Conservation (phyloP, 2,797 vertebrate species). For the Characodon lateralis region DNA sequence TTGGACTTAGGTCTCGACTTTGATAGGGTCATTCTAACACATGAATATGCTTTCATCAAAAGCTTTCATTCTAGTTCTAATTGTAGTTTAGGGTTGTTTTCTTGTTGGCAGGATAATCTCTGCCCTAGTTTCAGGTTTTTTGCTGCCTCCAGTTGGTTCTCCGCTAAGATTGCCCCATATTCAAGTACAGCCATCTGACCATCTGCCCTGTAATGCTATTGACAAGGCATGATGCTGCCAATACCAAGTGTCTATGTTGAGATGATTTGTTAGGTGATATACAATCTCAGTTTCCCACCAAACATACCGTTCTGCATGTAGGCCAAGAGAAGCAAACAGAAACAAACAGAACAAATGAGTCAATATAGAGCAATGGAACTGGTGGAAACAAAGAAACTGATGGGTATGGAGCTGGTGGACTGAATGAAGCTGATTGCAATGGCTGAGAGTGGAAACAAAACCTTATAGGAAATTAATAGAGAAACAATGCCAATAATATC, state of each 20-base stretch:
- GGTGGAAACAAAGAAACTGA: no score
- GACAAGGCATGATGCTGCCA: neutral
- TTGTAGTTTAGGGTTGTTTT: neutral
- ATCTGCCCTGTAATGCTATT: neutral
- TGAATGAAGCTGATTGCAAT: no score
- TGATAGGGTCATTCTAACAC: neutral
- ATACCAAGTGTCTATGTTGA: neutral
- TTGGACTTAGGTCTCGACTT: neutral
- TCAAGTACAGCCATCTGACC: neutral
- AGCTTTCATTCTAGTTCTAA: no score
- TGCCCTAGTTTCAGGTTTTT: neutral
- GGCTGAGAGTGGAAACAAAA: no score
- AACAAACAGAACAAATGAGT: no score
- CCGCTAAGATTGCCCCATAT: neutral
- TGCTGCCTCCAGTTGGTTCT: no score
- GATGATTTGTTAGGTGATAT: neutral
- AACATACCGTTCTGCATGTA: neutral
- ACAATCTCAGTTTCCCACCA: neutral
- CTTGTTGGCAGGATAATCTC: neutral
- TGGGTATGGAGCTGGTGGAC: no score
- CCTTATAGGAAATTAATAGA: no score
- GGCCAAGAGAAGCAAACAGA: no score
- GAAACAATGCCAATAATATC: no score
- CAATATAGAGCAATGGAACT: no score
- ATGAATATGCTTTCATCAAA: neutral